A percentile compares a stretch with the other conserved stretches of the same genome.
These are phyloP conservation scores for Agonum fuliginosum DNA, from an alignment of 2,888 invertebrate genomes.

Conservation along the genomic window DNA sequence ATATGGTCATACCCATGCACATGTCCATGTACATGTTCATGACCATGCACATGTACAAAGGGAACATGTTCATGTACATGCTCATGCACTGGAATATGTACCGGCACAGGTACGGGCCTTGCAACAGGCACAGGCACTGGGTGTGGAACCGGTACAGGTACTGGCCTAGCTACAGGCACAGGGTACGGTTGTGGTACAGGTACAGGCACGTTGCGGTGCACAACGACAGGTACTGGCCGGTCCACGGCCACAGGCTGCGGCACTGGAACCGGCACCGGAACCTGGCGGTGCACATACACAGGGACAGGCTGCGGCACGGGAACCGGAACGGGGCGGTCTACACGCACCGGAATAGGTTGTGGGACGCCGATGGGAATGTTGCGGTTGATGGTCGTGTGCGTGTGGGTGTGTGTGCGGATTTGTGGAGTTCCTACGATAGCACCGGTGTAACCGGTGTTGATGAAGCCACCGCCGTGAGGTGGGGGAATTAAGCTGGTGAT, in stretches of 20 bases:
- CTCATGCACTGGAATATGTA: neutral
- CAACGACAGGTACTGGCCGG: constrained; percentile 2
- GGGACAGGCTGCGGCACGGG: constrained; percentile 44
- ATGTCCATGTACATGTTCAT: neutral
- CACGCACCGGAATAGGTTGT: constrained; percentile 40
- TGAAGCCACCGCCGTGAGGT: neutral
- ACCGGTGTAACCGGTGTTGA: neutral
- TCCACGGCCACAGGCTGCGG: constrained; percentile 19
- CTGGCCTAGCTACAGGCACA: constrained; percentile 22
- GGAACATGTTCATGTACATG: neutral
- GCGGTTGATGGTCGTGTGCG: constrained; percentile 38
- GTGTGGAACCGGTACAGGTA: constrained; percentile 30
- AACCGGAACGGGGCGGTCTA: constrained; percentile 5
- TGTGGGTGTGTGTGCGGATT: constrained; percentile 20
- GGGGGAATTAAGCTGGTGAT: too few relatives aligned
- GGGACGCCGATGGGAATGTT: constrained; percentile 30
- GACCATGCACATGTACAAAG: neutral
- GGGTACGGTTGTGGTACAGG: constrained; percentile 28
- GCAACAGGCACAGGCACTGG: constrained; percentile 15
- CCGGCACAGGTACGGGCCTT: neutral
- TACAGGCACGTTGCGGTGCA: neutral
- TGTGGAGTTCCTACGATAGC: neutral
- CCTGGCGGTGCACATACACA: constrained; percentile 2
- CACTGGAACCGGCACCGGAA: constrained; percentile 14
- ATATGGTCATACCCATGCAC: neutral